Evolutionary conservation across 1,140 invertebrate genomes (phyloP).

Genomic region (Solenopsis invicta): DNA sequence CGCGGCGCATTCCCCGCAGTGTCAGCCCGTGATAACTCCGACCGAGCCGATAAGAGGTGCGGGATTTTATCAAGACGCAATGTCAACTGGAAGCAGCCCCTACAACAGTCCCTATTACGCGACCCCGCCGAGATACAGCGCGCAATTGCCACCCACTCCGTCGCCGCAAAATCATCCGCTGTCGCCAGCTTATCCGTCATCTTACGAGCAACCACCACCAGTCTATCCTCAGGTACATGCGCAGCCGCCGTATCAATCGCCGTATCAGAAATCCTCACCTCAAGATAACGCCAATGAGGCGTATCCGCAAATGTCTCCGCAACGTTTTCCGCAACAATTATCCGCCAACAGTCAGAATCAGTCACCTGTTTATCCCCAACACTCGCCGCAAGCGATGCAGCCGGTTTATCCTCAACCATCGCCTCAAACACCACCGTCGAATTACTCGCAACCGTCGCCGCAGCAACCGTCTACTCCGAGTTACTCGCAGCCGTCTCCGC

Average conservation of each 20-base stretch:
- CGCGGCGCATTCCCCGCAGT: constrained; percentile 82
- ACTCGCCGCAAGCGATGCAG: constrained; percentile 81
- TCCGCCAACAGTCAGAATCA: constrained; percentile 62
- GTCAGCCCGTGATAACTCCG: constrained; percentile 77
- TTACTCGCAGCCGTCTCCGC: constrained; percentile 81
- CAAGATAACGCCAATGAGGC: constrained; percentile 74
- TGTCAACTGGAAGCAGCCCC: constrained; percentile 84
- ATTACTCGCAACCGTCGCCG: constrained; percentile 80
- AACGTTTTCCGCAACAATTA: constrained; percentile 65
- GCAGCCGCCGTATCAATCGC: constrained; percentile 74
- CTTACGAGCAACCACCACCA: constrained; percentile 80
- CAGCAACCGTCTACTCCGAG: constrained; percentile 75
- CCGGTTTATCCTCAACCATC: constrained; percentile 77
- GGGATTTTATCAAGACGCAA: constrained; percentile 85
- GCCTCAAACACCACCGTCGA: constrained; percentile 73
- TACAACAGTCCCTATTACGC: constrained; percentile 86
- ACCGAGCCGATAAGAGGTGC: constrained; percentile 83
- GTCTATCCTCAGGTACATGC: constrained; percentile 78
- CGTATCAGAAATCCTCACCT: constrained; percentile 79
- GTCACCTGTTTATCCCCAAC: constrained; percentile 80
- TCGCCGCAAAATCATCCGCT: constrained; percentile 85
- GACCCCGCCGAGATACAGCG: constrained; percentile 85
- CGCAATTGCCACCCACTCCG: constrained; percentile 84
- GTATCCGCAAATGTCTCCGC: constrained; percentile 73
- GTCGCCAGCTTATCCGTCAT: constrained; percentile 84